Percentiles rank a stretch among this genome's conserved stretches.
Conservation (phyloP, 2,888 invertebrate genomes). For the Horisme vitalbata region DNA sequence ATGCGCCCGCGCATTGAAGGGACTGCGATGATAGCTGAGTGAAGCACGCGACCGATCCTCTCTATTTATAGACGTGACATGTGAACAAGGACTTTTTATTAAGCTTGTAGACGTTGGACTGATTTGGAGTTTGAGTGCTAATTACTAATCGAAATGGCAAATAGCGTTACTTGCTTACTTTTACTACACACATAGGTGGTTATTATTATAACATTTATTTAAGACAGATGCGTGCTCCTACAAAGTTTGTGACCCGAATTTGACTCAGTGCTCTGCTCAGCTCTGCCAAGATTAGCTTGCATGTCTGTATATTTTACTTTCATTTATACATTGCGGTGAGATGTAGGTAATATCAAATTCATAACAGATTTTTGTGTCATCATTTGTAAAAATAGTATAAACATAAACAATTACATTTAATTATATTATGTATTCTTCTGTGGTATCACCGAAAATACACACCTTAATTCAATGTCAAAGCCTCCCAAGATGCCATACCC, state of each 20-base stretch:
- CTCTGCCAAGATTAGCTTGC: slow-evolving; percentile 62
- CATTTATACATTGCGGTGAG: slow-evolving; percentile 35
- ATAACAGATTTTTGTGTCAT: slow-evolving; percentile 3
- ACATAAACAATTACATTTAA: too few relatives aligned
- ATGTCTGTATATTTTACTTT: slow-evolving; percentile 36
- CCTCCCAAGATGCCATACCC: slow-evolving; percentile 15
- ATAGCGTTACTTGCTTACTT: neutral
- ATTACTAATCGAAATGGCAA: neutral
- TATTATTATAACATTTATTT: slow-evolving; percentile 1
- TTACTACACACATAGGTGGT: slow-evolving; percentile 11
- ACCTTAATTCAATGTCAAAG: slow-evolving; percentile 10
- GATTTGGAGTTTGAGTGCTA: slow-evolving; percentile 10
- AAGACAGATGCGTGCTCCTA: slow-evolving; percentile 45
- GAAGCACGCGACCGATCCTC: slow-evolving; percentile 59
- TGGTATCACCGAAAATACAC: neutral
- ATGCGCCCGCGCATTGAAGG: slow-evolving; percentile 60
- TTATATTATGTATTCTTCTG: too few relatives aligned
- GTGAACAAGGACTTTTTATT: slow-evolving; percentile 32
- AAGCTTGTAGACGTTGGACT: slow-evolving; percentile 12
- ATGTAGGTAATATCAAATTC: too few relatives aligned
- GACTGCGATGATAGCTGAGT: slow-evolving; percentile 44
- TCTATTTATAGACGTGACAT: slow-evolving; percentile 57
- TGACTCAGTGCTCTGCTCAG: slow-evolving; percentile 38
- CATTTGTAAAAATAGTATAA: neutral
- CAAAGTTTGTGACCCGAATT: slow-evolving; percentile 64